phyloP scores from a whole-genome alignment of 2,113 vertebrate genomes.

The Sciurus niger region DNA sequence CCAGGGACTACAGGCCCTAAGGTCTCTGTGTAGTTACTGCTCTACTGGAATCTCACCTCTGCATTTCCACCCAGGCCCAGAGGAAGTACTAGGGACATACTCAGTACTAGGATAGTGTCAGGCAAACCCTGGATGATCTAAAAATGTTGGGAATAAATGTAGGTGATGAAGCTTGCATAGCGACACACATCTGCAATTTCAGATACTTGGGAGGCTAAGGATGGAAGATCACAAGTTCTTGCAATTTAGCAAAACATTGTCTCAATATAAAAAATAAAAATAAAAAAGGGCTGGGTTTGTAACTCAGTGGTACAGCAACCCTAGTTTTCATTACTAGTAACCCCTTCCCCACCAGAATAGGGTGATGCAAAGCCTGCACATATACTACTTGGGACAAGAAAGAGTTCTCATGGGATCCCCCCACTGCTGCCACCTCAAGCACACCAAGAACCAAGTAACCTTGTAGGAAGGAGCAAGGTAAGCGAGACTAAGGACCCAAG shows the following conservation, averaged over 20 bases:
- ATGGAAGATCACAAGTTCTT: not conserved
- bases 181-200: not conserved
- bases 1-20: not conserved
- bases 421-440: not conserved
- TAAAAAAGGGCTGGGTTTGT: not conserved
- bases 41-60: not conserved
- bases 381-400: not conserved
- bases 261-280: not conserved
- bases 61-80: not conserved
- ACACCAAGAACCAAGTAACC: conserved; percentile 27
- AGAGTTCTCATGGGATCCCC: not conserved
- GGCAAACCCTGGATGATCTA: not conserved
- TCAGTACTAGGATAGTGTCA: not conserved
- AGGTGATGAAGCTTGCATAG: not conserved
- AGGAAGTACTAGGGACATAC: not conserved
- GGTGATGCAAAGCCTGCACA: not conserved
- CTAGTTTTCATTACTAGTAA: not conserved
- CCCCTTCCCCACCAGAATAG: too few relatives aligned
- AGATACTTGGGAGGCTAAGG: not conserved
- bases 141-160: not conserved
- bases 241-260: not conserved
- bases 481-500: not conserved
- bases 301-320: not conserved
- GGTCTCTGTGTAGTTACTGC: not conserved
- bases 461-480: not conserved